Percentiles rank a stretch among this genome's conserved stretches.
Evolutionary conservation across 2,888 invertebrate genomes (phyloP).

Genomic region (Arrhopalites spinosus): DNA sequence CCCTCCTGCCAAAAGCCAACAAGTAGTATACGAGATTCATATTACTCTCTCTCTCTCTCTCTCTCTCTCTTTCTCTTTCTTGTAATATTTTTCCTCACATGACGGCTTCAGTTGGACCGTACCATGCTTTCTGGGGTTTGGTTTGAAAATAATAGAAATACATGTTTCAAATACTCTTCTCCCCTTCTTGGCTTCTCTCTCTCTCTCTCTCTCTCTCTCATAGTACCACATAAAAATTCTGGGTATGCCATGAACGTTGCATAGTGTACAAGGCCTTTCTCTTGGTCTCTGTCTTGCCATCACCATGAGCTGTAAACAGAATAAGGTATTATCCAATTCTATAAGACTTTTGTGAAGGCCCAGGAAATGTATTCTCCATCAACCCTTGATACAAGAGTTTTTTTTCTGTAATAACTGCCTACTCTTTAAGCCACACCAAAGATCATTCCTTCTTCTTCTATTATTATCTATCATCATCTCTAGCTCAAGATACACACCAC

Average conservation of each 20-base stretch:
- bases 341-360: neutral
- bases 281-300: neutral
- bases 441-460: neutral
- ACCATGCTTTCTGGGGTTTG: too few relatives aligned
- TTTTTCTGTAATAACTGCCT: constrained; percentile 4
- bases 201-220: neutral
- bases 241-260: too few relatives aligned
- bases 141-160: too few relatives aligned
- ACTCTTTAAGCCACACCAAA: neutral
- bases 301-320: neutral
- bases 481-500: neutral
- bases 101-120: too few relatives aligned
- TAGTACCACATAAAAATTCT: neutral
- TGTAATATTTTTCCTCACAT: neutral
- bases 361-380: constrained; percentile 12
- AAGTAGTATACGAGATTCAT: neutral
- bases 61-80: neutral
- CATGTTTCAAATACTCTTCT: neutral
- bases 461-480: constrained; percentile 7
- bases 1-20: neutral
- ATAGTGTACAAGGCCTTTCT: neutral
- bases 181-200: too few relatives aligned
- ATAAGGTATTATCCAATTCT: neutral
- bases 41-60: neutral
- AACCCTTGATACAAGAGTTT: too few relatives aligned